Base-by-base conservation (phyloP, 2,797 vertebrate species). In the Percopsis omiscomaycus region DNA sequence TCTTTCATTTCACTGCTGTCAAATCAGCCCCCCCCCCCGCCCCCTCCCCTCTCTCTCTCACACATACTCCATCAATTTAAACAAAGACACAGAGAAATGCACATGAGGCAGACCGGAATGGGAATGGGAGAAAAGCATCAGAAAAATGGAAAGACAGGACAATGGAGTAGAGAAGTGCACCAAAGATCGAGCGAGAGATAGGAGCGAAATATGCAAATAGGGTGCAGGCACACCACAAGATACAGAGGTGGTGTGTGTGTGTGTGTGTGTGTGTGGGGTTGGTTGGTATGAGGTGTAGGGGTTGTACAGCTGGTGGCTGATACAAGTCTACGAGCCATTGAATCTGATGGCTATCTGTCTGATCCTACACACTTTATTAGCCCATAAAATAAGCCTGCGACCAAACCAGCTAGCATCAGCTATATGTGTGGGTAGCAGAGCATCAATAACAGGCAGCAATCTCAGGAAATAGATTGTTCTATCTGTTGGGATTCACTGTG, bases 381-480 rank as follows among this genome's bases (percentile, higher is more conserved):
- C 63, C 77, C 77, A 86, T 88, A 87, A 90, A 89, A 89, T 83
- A 88, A 86, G 75, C 74, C 68, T 67, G 69, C 71, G 82, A 77
- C 81, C 32, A 37, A 37, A 37, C 32, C 32, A 37, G 32, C 32
- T 37, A 37, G 32, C 32, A 37, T 37, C 32, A 37, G 71, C 64
- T 69, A 37, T 77, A 37, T 70, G 77, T 72, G 80, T 73, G 78
- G 74, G 61, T 70, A 72, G 65, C 78, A 65, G 32, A 37, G 6
- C 32, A 37, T 37, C 32, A 37, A 37, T 37, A 37, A 37, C 32
- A 37, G 32, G 32, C 32, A 37, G 6, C 32, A 5, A 37, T 37
- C 32, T 37, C 32, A 8, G 32, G 32, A 37, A 37, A 37, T 37
- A 37, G 32, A 37, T 37, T 8, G 32, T 37, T 37, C 32, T 37